Base-by-base conservation (phyloP, 1,140 invertebrate genomes). In the Drosophila sp. region DNA sequence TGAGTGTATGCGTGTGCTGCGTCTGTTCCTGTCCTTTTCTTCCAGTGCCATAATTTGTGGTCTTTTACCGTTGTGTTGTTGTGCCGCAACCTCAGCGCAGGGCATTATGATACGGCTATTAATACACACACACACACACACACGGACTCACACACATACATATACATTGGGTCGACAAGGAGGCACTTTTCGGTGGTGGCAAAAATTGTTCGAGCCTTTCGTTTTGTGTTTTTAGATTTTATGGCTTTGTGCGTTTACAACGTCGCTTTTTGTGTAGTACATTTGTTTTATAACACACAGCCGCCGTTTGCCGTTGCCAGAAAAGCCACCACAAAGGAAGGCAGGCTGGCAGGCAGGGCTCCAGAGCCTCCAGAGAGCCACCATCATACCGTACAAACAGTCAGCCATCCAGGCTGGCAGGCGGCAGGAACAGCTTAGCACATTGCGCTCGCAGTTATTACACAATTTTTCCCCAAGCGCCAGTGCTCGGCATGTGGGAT, bases 161-260 rank as follows among this genome's bases (percentile, higher is more conserved):
- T 61, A 23, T 23, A 65, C 35, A 44, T 25, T 40, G 60, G 23
- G 23, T 29, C 60, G 56, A 58, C 62, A 62, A 38, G 30, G 41
- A 38, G 47, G 68, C 38, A 85, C 67, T 70, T 86, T 86, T 86
- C 58, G 83, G 83, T 86, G 83, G 83, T 86, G 84, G 83, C 83
- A 83, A 86, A 87, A 64, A 75, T 6, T 87, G 55, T 72, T 83
- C 76, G 84, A 83, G 83, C 83, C 79, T 73, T 89, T 83, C 83
- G 78, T 86, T 86, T 86, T 83, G 83, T 81, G 83, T 86, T 86
- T 86, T 86, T 86, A 86, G 83, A 89, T 86, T 86, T 86, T 87
- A 86, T 86, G 76, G 83, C 79, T 89, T 86, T 86, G 84, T 86
- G 83, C 83, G 83, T 86, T 76, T 86, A 89, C 83, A 86, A 87